Evolutionary conservation across 1,140 invertebrate genomes (phyloP).

Genomic region (Caenorhabditis inopinata): DNA sequence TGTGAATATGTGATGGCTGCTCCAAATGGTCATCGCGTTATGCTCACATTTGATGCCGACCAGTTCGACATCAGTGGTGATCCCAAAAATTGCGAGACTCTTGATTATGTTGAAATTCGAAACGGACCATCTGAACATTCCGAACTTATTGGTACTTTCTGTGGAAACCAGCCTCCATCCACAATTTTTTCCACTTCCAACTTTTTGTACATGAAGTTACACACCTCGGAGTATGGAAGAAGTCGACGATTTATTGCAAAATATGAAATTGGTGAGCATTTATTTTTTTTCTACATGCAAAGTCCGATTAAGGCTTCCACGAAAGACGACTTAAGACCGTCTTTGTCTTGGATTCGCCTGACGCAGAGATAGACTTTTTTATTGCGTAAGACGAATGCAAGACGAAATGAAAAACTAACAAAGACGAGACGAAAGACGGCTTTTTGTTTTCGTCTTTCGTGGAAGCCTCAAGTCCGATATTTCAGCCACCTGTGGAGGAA

Average conservation of each 20-base stretch:
- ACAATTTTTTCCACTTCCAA: slow-evolving; percentile 61
- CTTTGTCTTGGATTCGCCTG: too few species aligned
- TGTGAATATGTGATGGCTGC: slow-evolving; percentile 56
- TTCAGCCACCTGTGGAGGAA: slow-evolving; percentile 61
- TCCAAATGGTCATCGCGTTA: slow-evolving; percentile 58
- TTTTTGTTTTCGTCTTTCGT: too few species aligned
- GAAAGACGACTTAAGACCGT: too few species aligned
- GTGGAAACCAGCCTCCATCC: slow-evolving; percentile 49
- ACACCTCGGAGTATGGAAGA: slow-evolving; percentile 50
- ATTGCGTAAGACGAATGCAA: neutral
- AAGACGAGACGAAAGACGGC: too few species aligned
- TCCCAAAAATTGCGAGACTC: slow-evolving; percentile 36
- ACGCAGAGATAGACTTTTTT: too few species aligned
- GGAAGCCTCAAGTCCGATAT: neutral
- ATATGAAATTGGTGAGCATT: slow-evolving; percentile 49
- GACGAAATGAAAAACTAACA: neutral
- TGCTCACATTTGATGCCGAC: slow-evolving; percentile 55
- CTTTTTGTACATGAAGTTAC: slow-evolving; percentile 55
- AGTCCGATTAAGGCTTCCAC: neutral
- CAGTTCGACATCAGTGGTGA: neutral
- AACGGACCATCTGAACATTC: slow-evolving; percentile 55
- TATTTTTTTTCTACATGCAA: too few species aligned
- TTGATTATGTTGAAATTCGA: slow-evolving; percentile 59
- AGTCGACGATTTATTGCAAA: slow-evolving; percentile 58
- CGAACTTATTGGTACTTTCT: slow-evolving; percentile 57